Base-by-base conservation (phyloP, 2,113 vertebrate species). In the Columba livia region DNA sequence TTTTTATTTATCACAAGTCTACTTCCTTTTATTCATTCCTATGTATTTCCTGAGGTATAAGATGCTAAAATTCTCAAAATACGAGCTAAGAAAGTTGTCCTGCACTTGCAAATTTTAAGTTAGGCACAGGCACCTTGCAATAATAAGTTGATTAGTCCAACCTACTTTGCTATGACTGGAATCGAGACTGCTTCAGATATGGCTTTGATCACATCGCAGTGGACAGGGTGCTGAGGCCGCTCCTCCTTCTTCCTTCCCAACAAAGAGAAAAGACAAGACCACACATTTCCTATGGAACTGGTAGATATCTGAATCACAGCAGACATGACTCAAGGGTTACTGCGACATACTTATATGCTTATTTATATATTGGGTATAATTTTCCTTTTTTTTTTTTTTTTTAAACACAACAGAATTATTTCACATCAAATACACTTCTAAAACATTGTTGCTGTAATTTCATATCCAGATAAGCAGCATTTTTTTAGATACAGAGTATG, bases 121-220 rank as follows among this genome's bases (percentile, higher is more conserved):
- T 21, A 79, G 29, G 62, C 65, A 54, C 8, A 73, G 31, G 77
- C 54, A 78, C 11, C 50, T 66, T 19, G 66, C 25, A 57, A 42
- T 58, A 84, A 96, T 1, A 0, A 90, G 82, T 10, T 54, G 57
- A 62, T 77, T 18, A 72, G 40, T n/a, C 16, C 64, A 69, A 97
- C 98, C 98, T 96, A 99, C 99, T 99, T 99, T 88, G 99, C 99
- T 84, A 99, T 99, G 75, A 99, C 98, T 9, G 99, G 99, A 95
- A 99, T 97, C 47, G 99, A 99, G 60, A 99, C 97, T 0, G 98
- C 98, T 90, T 97, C 96, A 61, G 98, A 97, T 81, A 99, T 98
- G 24, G 99, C 99, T 97, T 97, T 98, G 62, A 99, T 99, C 95
- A 98, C 98, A 48, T 99, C 99, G 62, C 99, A 99, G 94, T 98